Base-by-base conservation (phyloP, 1,140 invertebrate genomes). In the Danaus melanippus region DNA sequence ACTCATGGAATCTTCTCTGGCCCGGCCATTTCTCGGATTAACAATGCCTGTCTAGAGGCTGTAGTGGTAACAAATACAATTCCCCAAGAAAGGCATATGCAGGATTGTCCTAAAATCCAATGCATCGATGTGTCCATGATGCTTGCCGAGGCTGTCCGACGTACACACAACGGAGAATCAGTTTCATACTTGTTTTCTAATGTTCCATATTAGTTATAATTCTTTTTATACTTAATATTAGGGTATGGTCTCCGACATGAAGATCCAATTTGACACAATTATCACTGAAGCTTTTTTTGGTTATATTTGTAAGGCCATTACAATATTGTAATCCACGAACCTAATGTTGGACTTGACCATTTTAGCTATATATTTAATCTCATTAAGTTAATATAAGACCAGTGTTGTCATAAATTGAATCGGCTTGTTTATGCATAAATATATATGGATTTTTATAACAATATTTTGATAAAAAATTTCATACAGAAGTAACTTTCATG, bases 1-100 rank as follows among this genome's bases (percentile, higher is more conserved):
- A 99, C 98, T n/a, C 98, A 99, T 87, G 98, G 98, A 50, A 99
- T 99, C 60, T 98, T 99, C 84, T 98, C 97, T 64, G 98, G 98
- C 5, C 97, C 97, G 2, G 98, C 98, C 42, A 96, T 99, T 65
- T 93, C 94, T 32, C 91, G 97, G 69, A 99, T 99, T 71, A 99
- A 99, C 78, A 96, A 95, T 73, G 97, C 97, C 10, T 96, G 94
- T 70, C 98, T 99, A 87, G 97, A 99, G 87, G 97, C 97, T 61
- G 96, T 99, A 12, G 98, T 99, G 62, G 97, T 99, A 12, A 99
- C 98, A 41, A 99, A 99, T 86, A 99, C 98, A 41, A 99, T 99
- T 83, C 98, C 98, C 21, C 97, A 99, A 86, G 97, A 98, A 80
- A 92, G 93, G 69, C 97, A 98, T 78, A 99, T 99, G 97, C 96